Base-by-base conservation (phyloP, 2,888 invertebrate genomes). In the Ametastegia equiseti region DNA sequence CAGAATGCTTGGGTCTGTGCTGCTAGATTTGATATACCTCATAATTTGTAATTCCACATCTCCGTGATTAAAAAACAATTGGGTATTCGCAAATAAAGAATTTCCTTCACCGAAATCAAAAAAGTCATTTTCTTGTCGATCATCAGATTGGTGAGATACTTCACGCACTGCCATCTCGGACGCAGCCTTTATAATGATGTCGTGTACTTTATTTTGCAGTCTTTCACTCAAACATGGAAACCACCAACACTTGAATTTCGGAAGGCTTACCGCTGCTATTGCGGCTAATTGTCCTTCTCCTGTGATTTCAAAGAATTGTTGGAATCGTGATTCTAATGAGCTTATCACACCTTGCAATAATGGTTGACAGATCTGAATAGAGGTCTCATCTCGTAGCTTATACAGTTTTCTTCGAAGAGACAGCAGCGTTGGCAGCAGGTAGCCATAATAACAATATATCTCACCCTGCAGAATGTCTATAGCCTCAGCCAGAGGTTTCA, bases 391-490 rank as follows among this genome's bases (percentile, higher is more conserved):
- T 36, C 15, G 65, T 11, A 65, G 30, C 67, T 81, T 19, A 27
- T 11, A 33, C 13, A 81, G 33, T 73, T 82, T 81, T 23, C 79
- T 42, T 15, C 47, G 69, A 3, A 75, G 23, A 15, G 73, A 50
- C 3, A 82, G 39, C 54, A 80, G 27, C 5, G 81, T 60, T 13
- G 81, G 82, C 5, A 81, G 36, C 39, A 81, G 33, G 50, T 80
- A 78, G 19, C 77, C 83, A 57, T 83, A 83, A 39, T 39, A 80
- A 36, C 80, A 73, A 60, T 77, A 65, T 23, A 9, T 75, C 65
- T 81, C 81, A 5, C 80, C 81, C 36, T 83, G 80, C 57, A 83
- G 42, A 39, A 39, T 57, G 39, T 83, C 81, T 6, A 83, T 81
- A 6, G 82, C 79, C 36, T 82, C 60, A 1, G 83, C 81, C 5